These are phyloP conservation scores for Perodicticus potto DNA, from an alignment of 2,797 vertebrate genomes.

Conservation along the genomic window DNA sequence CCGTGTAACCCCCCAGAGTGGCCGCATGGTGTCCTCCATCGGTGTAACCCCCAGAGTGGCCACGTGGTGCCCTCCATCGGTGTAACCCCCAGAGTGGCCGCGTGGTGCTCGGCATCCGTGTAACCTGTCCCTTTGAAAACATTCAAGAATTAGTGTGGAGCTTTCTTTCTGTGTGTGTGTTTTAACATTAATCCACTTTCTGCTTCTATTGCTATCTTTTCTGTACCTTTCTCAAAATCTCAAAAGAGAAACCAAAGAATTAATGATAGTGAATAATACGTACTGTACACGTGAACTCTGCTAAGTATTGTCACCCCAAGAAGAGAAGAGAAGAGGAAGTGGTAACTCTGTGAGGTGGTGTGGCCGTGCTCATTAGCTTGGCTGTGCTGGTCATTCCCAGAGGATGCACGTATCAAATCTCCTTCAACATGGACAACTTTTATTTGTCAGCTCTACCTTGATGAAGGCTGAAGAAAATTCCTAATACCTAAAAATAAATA, in stretches of 20 bases:
- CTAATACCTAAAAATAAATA: background rate
- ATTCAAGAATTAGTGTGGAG: fast-evolving
- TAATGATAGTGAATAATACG: background rate
- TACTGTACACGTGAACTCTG: background rate
- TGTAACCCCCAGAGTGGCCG: no score
- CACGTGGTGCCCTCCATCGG: no score
- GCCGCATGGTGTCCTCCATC: no score
- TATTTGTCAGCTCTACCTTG: background rate
- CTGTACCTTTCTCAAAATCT: background rate
- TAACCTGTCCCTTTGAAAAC: background rate
- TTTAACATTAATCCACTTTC: background rate
- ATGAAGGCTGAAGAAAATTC: background rate
- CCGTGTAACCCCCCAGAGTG: no score
- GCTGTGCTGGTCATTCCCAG: background rate
- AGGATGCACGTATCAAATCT: fast-evolving
- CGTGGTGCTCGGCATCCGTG: no score
- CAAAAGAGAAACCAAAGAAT: no score
- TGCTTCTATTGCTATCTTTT: background rate
- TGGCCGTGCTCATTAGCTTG: background rate
- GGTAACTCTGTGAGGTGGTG: background rate
- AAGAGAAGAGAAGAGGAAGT: background rate
- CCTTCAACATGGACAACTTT: background rate
- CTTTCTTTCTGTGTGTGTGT: background rate
- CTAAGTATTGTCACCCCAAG: background rate
- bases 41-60: no score